Conservation (phyloP, 2,797 vertebrate genomes). For the Spinus olivaceus region DNA sequence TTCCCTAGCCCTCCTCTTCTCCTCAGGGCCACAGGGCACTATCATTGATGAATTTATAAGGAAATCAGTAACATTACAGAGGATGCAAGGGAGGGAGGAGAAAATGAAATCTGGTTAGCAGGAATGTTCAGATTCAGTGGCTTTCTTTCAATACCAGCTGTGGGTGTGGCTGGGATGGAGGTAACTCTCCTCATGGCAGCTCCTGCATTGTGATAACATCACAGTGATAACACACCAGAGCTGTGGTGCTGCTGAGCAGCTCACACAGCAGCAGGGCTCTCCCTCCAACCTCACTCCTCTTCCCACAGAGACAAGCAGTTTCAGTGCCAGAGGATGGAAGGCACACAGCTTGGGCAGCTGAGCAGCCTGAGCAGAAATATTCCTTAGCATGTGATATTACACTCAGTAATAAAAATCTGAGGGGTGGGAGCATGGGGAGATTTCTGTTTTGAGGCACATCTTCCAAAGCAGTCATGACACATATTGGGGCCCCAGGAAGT, state of each 20-base stretch:
- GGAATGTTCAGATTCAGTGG: background rate
- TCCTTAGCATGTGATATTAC: rapidly evolving
- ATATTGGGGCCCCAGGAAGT: background rate
- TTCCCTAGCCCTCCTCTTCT: no score
- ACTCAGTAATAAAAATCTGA: background rate
- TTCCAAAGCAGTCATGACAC: background rate
- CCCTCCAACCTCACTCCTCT: background rate
- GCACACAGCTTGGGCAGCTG: background rate
- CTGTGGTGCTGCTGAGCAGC: background rate
- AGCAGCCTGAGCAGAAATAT: background rate
- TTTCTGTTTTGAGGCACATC: background rate
- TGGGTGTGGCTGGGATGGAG: background rate
- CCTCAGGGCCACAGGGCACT: background rate
- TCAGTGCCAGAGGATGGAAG: background rate
- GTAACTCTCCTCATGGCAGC: background rate
- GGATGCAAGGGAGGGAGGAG: background rate
- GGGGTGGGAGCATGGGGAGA: rapidly evolving
- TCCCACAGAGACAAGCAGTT: background rate
- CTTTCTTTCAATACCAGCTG: background rate
- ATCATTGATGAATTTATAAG: background rate
- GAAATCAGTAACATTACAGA: background rate
- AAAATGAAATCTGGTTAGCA: background rate
- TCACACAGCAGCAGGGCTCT: background rate
- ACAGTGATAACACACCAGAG: rapidly evolving
- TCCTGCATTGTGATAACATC: background rate